Evolutionary conservation across 2,113 vertebrate species (phyloP), one percentile per base, ranked within the genome.

Genomic region (Piaya cayana): DNA sequence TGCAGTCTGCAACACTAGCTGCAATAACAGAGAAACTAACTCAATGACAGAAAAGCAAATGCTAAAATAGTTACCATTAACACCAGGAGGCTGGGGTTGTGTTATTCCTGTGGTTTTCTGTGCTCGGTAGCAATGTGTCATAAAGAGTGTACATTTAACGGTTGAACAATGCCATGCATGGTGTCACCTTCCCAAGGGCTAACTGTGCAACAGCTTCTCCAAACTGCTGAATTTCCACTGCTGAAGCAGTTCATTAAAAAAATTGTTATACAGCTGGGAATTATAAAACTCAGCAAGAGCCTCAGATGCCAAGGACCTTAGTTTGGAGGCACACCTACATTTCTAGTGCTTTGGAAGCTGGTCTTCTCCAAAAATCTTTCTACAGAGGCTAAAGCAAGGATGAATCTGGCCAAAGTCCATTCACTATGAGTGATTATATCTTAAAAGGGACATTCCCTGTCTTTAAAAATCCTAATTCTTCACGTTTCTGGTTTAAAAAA

Each of bases 131-230:
- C 1, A 1, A 89, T 56, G 64, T 80, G 80, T 90, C 92, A 30
- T 34, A 62, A 74, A 86, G 36, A 90, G 39, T 2, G 6, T 26
- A 50, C 29, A 65, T 91, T 92, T 82, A 90, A 70, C 2, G 4
- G 64, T 21, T 22, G 86, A 92, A 87, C 93, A 91, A 94, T 94
- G 86, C 76, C 2, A 6, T 75, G 68, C 56, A 74, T 81, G 60
- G 79, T 88, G 80, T 90, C 94, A 75, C 82, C 76, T 94, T 96
- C 88, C 92, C 90, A 62, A 89, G 88, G 90, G 92, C 72, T 62
- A 82, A 56, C 87, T 86, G n/a, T 55, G 79, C 79, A 95, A 90
- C 39, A 37, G 72, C 58, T 81, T 68, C 80, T 82, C 86, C 82
- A 92, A 84, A 94, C 45, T 65, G 62, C 60, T 86, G 58, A 62